Base-by-base conservation (phyloP, 2,113 vertebrate genomes). In the Psittacara wagleri region DNA sequence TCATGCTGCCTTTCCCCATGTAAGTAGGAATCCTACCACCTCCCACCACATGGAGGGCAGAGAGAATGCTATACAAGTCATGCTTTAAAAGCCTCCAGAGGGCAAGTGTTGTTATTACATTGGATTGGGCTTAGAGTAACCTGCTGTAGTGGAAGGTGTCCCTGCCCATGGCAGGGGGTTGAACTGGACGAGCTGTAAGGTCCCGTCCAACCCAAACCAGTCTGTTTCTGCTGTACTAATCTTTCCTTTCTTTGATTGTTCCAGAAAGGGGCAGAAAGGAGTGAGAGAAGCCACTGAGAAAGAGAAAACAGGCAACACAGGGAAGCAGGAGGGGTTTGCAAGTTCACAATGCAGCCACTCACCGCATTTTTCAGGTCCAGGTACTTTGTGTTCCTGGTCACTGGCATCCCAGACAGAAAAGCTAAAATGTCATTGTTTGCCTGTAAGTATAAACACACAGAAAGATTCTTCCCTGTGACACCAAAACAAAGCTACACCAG, bases 351-450 rank as follows among this genome's bases (percentile, higher is more conserved):
- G 20, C 44, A 19, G 28, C 2, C 41, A 98, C 98, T 98, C 97
- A 99, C 99, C 80, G 98, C 98, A 51, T 99, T 99, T 94, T 99
- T 99, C 83, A 99, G 98, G 97, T 99, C 99, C 96, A 99, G 98
- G 93, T 99, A 99, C 97, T 99, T 98, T 6, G 99, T 99, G 91
- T 99, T 99, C 81, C 99, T 98, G 79, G 99, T 99, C 73, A 99
- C 99, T 17, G 99, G 99, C 98, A 99, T 99, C 85, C 99, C 99
- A 25, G 99, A 99, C 73, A 99, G 97, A 95, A 99, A 99, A 85
- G 99, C 99, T 97, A 99, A 97, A 96, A 99, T 99, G 94, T 99
- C 99, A 68, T 99, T 99, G 98, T 99, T 99, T 54, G 98, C 99
- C 99, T 99, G 94, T 9, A 96, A 97, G 52, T 55, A 90, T n/a